Evolutionary conservation across 2,888 invertebrate genomes (phyloP).

Genomic region (Euproctis similis): DNA sequence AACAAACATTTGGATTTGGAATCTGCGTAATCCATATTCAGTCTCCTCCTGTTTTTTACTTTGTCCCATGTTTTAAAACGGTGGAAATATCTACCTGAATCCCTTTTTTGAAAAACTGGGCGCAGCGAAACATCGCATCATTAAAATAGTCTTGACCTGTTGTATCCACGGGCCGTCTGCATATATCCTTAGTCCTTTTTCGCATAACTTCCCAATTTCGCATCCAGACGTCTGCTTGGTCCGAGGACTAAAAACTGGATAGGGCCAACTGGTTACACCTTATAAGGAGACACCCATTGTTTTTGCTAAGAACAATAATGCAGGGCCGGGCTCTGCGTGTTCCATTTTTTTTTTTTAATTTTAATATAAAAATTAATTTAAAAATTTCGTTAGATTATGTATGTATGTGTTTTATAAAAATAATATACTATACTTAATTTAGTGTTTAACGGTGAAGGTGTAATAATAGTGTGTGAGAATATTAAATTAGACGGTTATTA

Average conservation of each 20-base stretch:
- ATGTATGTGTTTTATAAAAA: no score
- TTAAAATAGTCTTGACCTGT: constrained; percentile 9
- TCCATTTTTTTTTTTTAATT: no score
- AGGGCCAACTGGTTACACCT: constrained; percentile 32
- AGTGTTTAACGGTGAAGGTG: no score
- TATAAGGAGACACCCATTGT: constrained; percentile 57
- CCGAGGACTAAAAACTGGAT: constrained; percentile 37
- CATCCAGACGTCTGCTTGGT: constrained; percentile 26
- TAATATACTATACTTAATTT: no score
- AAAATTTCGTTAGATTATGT: no score
- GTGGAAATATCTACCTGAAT: no score
- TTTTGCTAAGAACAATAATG: constrained; percentile 34
- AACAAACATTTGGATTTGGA: no score
- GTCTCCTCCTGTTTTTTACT: no score
- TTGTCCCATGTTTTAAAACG: no score
- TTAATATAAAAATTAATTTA: no score
- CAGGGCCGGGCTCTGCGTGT: constrained; percentile 27
- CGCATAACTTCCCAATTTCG: constrained; percentile 35
- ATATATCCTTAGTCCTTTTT: constrained; percentile 36
- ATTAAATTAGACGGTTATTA: background rate
- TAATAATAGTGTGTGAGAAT: background rate
- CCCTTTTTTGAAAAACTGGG: no score
- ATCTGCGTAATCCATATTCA: no score
- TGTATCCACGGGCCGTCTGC: constrained; percentile 19
- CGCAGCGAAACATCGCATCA: constrained; percentile 7